Conservation (phyloP, 2,888 invertebrate species). For the Antheraea yamamai region DNA sequence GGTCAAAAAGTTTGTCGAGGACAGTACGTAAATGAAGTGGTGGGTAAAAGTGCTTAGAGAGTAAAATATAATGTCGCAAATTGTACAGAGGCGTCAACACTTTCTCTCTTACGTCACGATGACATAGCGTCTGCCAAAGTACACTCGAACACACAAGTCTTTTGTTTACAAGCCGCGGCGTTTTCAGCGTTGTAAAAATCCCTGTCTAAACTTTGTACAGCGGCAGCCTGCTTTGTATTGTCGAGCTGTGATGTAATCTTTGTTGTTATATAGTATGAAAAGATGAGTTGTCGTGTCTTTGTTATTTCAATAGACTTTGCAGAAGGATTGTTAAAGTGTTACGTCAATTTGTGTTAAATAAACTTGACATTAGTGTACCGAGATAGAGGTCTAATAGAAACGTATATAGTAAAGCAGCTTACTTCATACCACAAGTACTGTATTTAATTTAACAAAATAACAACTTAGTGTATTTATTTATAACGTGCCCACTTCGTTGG, state of each 20-base stretch:
- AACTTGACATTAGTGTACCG: neutral
- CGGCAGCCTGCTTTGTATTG: conserved; percentile 31
- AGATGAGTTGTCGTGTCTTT: neutral
- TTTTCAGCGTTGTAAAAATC: conserved; percentile 52
- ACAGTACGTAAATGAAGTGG: neutral
- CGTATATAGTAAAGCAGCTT: neutral
- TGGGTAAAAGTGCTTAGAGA: neutral
- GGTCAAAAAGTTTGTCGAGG: no score
- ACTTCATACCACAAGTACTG: no score
- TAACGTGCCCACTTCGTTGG: no score
- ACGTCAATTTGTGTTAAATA: neutral
- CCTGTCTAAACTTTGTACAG: conserved; percentile 47
- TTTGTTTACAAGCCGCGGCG: conserved; percentile 54
- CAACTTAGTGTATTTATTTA: no score
- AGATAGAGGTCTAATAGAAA: neutral
- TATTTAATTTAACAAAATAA: no score
- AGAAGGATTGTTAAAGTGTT: neutral
- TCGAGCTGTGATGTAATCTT: conserved; percentile 34
- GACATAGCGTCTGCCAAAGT: conserved; percentile 45
- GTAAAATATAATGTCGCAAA: neutral
- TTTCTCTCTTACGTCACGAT: conserved; percentile 19
- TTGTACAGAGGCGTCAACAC: conserved; percentile 9
- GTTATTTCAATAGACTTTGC: conserved; percentile 3
- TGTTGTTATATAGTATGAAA: conserved; percentile 26
- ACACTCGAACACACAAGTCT: conserved; percentile 51